phyloP scores from a whole-genome alignment of 23 tunicate genomes.

The Styela clava region DNA sequence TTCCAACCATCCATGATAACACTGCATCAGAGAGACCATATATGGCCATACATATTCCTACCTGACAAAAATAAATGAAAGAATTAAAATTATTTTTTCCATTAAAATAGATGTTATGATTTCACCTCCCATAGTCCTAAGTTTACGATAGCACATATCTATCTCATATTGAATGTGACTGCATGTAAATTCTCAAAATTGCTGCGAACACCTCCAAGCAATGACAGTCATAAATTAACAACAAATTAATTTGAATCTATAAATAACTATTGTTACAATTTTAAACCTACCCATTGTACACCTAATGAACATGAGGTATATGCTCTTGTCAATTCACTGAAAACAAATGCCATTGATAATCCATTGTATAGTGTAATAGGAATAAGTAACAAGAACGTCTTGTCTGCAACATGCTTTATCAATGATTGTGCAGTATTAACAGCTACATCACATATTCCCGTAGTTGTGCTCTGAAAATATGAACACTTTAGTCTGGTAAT shows the following conservation, averaged over 20 bases:
- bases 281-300: constrained; percentile 26
- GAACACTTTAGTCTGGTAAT: too few species aligned
- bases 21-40: constrained; percentile 19
- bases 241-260: too few species aligned
- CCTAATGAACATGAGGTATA: constrained; percentile 9
- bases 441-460: not conserved
- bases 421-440: not conserved
- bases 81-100: too few species aligned
- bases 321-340: constrained; percentile 10
- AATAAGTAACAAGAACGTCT: not conserved
- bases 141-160: too few species aligned
- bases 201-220: too few species aligned
- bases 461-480: too few species aligned
- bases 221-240: too few species aligned
- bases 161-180: too few species aligned
- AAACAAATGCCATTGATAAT: not conserved
- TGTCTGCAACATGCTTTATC: not conserved
- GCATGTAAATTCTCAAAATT: too few species aligned
- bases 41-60: constrained; percentile 15
- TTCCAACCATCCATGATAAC: constrained; percentile 21
- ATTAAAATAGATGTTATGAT: too few species aligned
- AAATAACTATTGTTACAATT: too few species aligned
- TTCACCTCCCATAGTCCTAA: too few species aligned
- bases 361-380: constrained; percentile 20
- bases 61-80: not conserved